These are phyloP conservation scores for Anarsia innoxiella DNA, from an alignment of 2,888 invertebrate genomes.

Conservation along the genomic window DNA sequence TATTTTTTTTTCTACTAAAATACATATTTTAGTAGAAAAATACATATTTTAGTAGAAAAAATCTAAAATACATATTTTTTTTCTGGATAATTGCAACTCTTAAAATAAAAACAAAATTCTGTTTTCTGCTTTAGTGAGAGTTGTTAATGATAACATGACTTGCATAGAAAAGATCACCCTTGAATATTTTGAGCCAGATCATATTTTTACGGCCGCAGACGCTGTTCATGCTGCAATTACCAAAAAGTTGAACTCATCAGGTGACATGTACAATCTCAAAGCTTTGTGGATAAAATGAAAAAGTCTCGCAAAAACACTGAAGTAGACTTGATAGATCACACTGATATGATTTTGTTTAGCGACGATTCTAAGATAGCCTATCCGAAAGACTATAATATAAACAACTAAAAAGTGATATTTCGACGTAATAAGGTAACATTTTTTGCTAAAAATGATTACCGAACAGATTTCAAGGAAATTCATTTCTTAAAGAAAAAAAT, in stretches of 20 bases:
- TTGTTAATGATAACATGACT: constrained; percentile 15
- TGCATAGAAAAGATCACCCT: constrained; percentile 15
- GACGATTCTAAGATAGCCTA: neutral
- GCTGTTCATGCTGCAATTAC: constrained; percentile 20
- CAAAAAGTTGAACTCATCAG: constrained; percentile 8
- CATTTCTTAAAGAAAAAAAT: too few species aligned
- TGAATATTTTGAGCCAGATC: constrained; percentile 20
- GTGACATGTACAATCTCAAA: constrained; percentile 1
- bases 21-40: too few species aligned
- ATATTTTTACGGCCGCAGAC: constrained; percentile 21
- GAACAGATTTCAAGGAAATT: neutral
- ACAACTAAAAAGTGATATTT: constrained; percentile 1
- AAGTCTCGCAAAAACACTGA: neutral
- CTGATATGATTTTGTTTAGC: neutral
- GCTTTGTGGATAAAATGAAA: neutral
- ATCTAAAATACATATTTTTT: constrained; percentile 2
- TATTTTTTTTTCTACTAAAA: too few species aligned
- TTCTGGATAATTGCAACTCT: constrained; percentile 16
- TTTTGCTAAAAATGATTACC: constrained; percentile 1
- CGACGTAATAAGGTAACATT: neutral
- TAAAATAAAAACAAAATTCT: constrained; percentile 21
- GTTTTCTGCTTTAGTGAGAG: constrained; percentile 17
- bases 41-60: too few species aligned
- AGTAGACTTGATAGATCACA: neutral
- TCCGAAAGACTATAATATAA: neutral